phyloP scores from a whole-genome alignment of 2,797 vertebrate genomes.

The Lagodon rhomboides region DNA sequence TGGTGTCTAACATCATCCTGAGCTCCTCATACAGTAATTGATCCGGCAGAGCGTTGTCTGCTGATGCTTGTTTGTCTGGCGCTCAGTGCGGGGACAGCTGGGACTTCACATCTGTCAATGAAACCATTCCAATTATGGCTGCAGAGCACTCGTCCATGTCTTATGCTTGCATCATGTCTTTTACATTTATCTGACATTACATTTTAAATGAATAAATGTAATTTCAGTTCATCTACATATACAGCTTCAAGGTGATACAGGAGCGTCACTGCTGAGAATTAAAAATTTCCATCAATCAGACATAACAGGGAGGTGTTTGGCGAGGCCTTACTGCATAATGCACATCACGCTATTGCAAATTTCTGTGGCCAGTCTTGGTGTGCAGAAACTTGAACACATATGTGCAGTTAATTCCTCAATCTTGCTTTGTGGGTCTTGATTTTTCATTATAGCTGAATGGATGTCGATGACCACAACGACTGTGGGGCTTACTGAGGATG shows the following conservation, averaged over 20 bases:
- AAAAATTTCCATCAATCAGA: background rate
- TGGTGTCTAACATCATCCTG: conserved; percentile 39
- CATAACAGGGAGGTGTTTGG: background rate
- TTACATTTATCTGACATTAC: background rate
- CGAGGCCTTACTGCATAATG: background rate
- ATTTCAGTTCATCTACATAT: background rate
- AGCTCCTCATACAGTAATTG: conserved; percentile 52
- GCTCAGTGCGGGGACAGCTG: conserved; percentile 44
- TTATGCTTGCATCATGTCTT: conserved; percentile 21
- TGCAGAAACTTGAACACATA: background rate
- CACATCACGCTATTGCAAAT: background rate
- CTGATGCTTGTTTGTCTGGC: conserved; percentile 52
- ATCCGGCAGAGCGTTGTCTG: conserved; percentile 35
- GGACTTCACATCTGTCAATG: conserved; percentile 55
- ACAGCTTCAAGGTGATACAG: background rate
- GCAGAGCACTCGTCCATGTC: conserved; percentile 22
- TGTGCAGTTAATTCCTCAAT: background rate
- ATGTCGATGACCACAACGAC: background rate
- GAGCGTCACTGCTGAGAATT: background rate
- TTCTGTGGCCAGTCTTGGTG: background rate
- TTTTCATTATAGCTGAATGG: too few relatives aligned
- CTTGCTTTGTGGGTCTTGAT: background rate
- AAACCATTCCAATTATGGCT: conserved; percentile 47
- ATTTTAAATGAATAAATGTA: background rate
- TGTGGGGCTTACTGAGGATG: too few relatives aligned